Conservation (phyloP, 2,888 invertebrate genomes). For the Hoplodrina ambigua region DNA sequence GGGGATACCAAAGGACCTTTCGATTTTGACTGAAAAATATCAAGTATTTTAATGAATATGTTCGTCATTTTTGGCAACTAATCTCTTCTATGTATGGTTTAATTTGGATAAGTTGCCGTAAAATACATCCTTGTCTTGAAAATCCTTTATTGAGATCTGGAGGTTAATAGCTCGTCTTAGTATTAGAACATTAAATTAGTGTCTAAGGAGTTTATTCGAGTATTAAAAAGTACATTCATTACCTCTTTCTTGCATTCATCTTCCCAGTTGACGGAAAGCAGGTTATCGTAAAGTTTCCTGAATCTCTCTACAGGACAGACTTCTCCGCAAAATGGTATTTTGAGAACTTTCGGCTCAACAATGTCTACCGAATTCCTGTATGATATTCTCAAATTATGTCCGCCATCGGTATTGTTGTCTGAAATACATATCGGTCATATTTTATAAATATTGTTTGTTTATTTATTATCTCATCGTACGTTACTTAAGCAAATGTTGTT, state of each 20-base stretch:
- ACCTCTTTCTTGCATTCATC: constrained; percentile 89
- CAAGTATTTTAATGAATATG: not conserved
- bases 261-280: constrained; percentile 92
- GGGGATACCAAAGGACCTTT: constrained; percentile 2
- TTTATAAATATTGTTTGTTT: too few species aligned
- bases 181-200: not conserved
- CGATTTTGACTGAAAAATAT: constrained; percentile 22
- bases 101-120: not conserved
- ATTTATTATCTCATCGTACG: too few species aligned
- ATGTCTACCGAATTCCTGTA: constrained; percentile 92
- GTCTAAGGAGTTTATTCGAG: not conserved
- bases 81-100: not conserved
- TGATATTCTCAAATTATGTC: constrained; percentile 85
- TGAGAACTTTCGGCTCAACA: constrained; percentile 89
- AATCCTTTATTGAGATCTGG: too few species aligned
- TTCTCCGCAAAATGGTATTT: constrained; percentile 92
- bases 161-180: not conserved
- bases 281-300: constrained; percentile 87
- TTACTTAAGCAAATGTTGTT: not conserved
- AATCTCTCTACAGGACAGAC: constrained; percentile 92
- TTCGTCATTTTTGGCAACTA: not conserved
- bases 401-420: constrained; percentile 35
- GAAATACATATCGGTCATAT: constrained; percentile 33
- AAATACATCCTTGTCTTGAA: too few species aligned
- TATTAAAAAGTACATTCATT: not conserved